phyloP scores from a whole-genome alignment of 2,113 vertebrate species.

The Grammomys dolichurus region DNA sequence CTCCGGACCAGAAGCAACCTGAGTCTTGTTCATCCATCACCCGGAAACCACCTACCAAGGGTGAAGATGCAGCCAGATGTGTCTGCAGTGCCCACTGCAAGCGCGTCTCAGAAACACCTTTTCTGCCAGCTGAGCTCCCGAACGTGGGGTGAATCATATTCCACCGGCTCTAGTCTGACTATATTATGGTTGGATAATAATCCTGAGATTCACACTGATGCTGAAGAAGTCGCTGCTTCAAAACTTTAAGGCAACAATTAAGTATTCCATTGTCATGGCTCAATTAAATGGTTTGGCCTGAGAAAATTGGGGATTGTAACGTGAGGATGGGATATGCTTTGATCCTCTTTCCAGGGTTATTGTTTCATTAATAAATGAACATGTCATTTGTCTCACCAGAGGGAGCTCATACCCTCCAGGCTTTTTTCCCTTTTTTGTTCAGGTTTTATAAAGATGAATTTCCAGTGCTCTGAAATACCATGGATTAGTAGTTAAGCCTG shows the following conservation, averaged over 20 bases:
- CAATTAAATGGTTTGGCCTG: conserved; percentile 93
- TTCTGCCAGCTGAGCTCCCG: conserved; percentile 34
- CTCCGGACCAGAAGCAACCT: neutral
- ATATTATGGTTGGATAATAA: conserved; percentile 81
- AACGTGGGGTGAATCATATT: conserved; percentile 75
- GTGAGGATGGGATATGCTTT: conserved; percentile 97
- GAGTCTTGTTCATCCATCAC: neutral
- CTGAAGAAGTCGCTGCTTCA: conserved; percentile 88
- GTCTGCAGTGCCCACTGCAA: neutral
- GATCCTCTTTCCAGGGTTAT: conserved; percentile 98
- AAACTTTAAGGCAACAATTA: conserved; percentile 91
- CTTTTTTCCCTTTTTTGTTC: conserved; percentile 91
- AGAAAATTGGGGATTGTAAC: conserved; percentile 94
- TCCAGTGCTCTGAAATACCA: conserved; percentile 94
- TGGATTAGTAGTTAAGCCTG: conserved; percentile 95
- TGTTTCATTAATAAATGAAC: conserved; percentile 97
- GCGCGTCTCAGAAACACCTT: conserved; percentile 66
- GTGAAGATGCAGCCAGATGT: neutral
- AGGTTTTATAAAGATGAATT: conserved; percentile 95
- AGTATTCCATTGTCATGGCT: conserved; percentile 93
- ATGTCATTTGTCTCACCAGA: conserved; percentile 97
- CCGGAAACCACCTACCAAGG: neutral
- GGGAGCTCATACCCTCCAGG: conserved; percentile 92
- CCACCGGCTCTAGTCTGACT: conserved; percentile 81
- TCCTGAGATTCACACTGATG: conserved; percentile 86